Evolutionary conservation across 1,140 invertebrate species (phyloP), one percentile per base, ranked within the genome.

Genomic region (Drosophila insularis): DNA sequence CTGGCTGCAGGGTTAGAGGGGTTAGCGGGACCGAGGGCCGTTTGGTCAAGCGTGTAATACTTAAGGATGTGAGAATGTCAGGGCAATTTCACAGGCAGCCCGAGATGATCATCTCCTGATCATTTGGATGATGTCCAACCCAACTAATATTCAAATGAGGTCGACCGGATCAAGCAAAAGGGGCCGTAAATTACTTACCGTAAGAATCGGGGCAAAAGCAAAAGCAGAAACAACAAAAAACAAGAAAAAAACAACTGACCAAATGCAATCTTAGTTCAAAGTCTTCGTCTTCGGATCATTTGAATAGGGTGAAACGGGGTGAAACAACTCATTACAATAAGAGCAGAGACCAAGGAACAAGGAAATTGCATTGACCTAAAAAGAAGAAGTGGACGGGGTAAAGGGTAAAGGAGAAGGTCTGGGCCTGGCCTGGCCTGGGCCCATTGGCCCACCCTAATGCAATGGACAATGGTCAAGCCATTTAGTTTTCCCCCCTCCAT

Each of bases 131-230:
- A 50, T 58, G 55, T 17, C 55, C 55, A 58, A 61, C 70, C 81
- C 81, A 85, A 85, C 81, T 80, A 85, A 85, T 85, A 85, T 85
- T 85, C 81, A 85, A 85, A 85, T 85, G 81, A 85, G 81, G 77
- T 85, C 78, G 74, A 75, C 69, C 69, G 80, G 76, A 72, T 84
- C 80, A 75, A 73, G 68, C 53, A 62, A 46, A 27, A 27, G 27
- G 61, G 67, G 54, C 58, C 70, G 58, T 72, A 72, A 72, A 72
- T 72, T 70, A 72, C 17, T 72, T 70, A 70, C 7, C 43, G 10
- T 19, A 21, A 19, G 43, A 50, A 21, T 11, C 35, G 59, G 68
- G 67, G 55, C 55, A 35, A 35, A 8, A 11, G 10, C 50, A 27
- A 27, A 27, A 27, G n/a, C n/a, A n/a, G n/a, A n/a, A n/a, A n/a